A percentile compares a stretch with the other conserved stretches of the same genome.
phyloP scores from a whole-genome alignment of 2,797 vertebrate species.

The Oryzias dopingdopingensis region DNA sequence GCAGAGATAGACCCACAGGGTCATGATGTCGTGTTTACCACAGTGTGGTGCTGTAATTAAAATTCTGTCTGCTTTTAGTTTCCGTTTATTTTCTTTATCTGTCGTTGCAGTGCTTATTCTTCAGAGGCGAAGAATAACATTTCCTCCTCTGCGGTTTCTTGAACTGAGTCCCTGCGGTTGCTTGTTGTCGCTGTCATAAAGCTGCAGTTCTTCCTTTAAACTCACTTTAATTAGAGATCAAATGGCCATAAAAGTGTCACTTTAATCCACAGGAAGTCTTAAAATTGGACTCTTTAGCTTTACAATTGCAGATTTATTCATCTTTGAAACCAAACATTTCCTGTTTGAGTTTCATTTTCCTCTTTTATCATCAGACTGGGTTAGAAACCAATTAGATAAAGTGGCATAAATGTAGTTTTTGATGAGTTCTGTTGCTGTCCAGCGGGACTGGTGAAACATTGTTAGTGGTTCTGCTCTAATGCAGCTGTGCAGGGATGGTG shows the following conservation, averaged over 20 bases:
- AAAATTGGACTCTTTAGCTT: not conserved
- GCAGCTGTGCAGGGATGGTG: slow-evolving; percentile 49
- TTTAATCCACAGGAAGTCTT: slow-evolving; percentile 32
- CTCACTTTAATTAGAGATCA: slow-evolving; percentile 4
- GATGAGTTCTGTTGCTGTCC: slow-evolving; percentile 31
- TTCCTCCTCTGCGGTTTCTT: slow-evolving; percentile 47
- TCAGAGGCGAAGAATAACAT: slow-evolving; percentile 30
- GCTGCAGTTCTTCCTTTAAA: slow-evolving; percentile 19
- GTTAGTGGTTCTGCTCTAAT: slow-evolving; percentile 47
- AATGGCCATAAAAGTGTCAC: slow-evolving; percentile 18
- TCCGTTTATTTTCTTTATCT: slow-evolving; percentile 9
- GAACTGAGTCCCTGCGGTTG: slow-evolving; percentile 28
- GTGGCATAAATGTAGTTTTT: slow-evolving; percentile 2
- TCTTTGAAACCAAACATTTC: no score
- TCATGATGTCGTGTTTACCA: slow-evolving; percentile 1
- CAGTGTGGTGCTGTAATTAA: slow-evolving; percentile 15
- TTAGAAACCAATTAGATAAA: slow-evolving; percentile 8
- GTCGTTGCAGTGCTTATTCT: slow-evolving; percentile 14
- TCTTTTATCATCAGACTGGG: not conserved
- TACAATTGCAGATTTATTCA: no score
- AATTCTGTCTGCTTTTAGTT: not conserved
- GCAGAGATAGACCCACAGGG: not conserved
- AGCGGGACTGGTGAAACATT: slow-evolving; percentile 39
- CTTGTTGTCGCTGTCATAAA: slow-evolving; percentile 7
- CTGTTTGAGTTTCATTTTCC: not conserved